Evolutionary conservation across 2,797 vertebrate genomes (phyloP).

Genomic region (Cebuella pygmaea): DNA sequence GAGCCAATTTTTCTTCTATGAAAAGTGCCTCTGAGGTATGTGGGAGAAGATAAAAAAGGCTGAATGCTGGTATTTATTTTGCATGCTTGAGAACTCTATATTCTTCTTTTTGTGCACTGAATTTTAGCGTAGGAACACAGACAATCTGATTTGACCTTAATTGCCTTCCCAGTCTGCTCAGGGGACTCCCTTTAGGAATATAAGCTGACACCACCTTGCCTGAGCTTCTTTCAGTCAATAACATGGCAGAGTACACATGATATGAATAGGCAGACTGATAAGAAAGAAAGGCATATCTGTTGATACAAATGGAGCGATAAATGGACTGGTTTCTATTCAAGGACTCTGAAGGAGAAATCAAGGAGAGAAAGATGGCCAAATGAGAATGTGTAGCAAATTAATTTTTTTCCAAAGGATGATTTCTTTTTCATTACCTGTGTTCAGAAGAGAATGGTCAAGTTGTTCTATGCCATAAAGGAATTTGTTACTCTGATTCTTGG

Average conservation of each 20-base stretch:
- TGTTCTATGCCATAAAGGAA: constrained; percentile 85
- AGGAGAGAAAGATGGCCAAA: not conserved
- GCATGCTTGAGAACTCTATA: not conserved
- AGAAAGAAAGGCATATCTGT: constrained; percentile 79
- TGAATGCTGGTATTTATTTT: not conserved
- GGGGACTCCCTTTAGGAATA: constrained; percentile 87
- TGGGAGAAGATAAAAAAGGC: not conserved
- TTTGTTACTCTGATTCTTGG: constrained; percentile 86
- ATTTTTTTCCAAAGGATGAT: constrained; percentile 31
- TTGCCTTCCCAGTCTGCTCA: constrained; percentile 86
- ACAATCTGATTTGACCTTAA: constrained; percentile 87
- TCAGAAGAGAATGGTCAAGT: constrained; percentile 79
- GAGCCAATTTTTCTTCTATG: not conserved
- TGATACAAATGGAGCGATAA: constrained; percentile 77
- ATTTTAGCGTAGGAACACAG: constrained; percentile 62
- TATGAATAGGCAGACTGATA: constrained; percentile 80
- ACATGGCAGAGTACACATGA: constrained; percentile 90
- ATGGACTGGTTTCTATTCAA: constrained; percentile 70
- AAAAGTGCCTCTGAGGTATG: not conserved
- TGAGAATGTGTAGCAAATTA: constrained; percentile 53
- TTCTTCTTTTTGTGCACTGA: constrained; percentile 6
- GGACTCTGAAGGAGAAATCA: constrained; percentile 72
- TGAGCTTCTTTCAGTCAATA: constrained; percentile 89
- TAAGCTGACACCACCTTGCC: constrained; percentile 83
- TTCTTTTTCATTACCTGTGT: not conserved